These are phyloP conservation scores for Arrhopalites spinosus DNA, from an alignment of 2,888 invertebrate species.

Conservation along the genomic window DNA sequence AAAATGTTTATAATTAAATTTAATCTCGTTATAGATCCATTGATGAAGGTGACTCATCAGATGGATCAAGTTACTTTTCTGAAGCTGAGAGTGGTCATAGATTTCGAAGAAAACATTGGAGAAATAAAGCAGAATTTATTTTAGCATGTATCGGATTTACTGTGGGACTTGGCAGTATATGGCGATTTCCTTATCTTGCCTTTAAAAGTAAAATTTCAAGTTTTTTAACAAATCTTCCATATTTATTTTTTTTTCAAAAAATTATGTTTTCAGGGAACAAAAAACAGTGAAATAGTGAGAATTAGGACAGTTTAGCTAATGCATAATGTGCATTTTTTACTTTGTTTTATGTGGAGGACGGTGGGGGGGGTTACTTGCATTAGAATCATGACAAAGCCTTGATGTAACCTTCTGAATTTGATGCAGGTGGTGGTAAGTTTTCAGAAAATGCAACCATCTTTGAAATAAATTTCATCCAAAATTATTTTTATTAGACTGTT, in stretches of 20 bases:
- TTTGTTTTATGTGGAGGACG: constrained; percentile 35
- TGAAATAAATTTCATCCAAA: no score
- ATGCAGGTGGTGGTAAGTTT: constrained; percentile 19
- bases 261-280: no score
- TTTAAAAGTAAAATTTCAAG: constrained; percentile 78
- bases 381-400: neutral
- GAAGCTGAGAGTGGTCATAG: constrained; percentile 37
- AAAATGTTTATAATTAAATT: no score
- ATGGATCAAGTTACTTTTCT: constrained; percentile 33
- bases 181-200: constrained; percentile 91
- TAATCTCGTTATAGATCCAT: neutral
- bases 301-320: no score
- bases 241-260: no score
- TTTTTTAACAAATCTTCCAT: no score
- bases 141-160: constrained; percentile 87
- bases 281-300: no score
- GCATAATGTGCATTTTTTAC: constrained; percentile 33
- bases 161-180: constrained; percentile 85
- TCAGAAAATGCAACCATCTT: neutral
- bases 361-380: constrained; percentile 5
- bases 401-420: neutral
- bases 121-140: constrained; percentile 86
- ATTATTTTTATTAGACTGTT: no score
- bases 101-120: constrained; percentile 74
- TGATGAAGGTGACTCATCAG: constrained; percentile 26